A percentile compares a stretch with the other conserved stretches of the same genome.
phyloP scores from a whole-genome alignment of 2,888 invertebrate genomes.

The Altica lythri region DNA sequence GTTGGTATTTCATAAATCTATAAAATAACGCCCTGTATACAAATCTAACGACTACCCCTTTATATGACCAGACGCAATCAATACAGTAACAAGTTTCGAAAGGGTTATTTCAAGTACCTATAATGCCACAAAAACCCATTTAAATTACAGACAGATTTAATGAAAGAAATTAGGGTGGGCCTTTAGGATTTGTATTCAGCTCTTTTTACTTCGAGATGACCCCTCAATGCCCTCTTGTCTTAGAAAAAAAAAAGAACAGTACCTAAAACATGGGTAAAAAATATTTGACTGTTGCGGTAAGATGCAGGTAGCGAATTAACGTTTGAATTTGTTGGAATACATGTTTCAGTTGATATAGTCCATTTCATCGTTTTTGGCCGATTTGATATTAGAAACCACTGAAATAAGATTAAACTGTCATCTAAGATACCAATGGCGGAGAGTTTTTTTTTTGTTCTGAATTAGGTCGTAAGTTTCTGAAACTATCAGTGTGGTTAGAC shows the following conservation, averaged over 20 bases:
- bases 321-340: too few relatives aligned
- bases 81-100: constrained; percentile 19
- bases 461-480: too few relatives aligned
- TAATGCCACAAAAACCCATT: constrained; percentile 30
- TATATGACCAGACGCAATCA: background rate
- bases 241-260: background rate
- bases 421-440: too few relatives aligned
- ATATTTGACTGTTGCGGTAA: background rate
- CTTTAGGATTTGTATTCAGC: background rate
- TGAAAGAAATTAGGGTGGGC: constrained; percentile 26
- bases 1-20: too few relatives aligned
- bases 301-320: background rate
- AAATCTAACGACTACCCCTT: constrained; percentile 4
- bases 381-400: too few relatives aligned
- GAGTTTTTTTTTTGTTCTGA: too few relatives aligned
- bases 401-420: too few relatives aligned
- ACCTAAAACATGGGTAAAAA: too few relatives aligned
- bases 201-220: background rate
- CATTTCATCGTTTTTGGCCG: too few relatives aligned
- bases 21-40: too few relatives aligned
- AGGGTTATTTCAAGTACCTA: constrained; percentile 28
- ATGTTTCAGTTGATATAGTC: too few relatives aligned
- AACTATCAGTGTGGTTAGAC: too few relatives aligned
- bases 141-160: constrained; percentile 30
- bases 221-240: background rate